These are phyloP conservation scores for Ciconia maguari DNA, from an alignment of 2,113 vertebrate genomes.

Conservation along the genomic window DNA sequence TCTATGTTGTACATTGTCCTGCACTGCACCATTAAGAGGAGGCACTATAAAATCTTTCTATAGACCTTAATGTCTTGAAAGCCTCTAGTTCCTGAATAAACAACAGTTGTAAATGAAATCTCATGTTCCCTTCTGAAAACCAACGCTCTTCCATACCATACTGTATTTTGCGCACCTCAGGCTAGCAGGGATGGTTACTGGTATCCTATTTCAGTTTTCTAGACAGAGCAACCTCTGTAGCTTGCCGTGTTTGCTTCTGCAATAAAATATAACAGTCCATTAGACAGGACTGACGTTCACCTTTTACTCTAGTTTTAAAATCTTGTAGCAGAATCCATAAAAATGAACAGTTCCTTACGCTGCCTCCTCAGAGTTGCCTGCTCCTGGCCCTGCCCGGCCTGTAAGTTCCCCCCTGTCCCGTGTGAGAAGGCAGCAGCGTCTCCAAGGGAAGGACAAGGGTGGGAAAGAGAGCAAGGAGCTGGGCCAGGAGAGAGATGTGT, in stretches of 20 bases:
- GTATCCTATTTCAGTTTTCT: not conserved
- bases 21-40: not conserved
- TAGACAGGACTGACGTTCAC: not conserved
- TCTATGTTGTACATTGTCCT: not conserved
- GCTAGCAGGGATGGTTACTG: not conserved
- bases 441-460: not conserved
- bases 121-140: not conserved
- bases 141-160: fast-evolving
- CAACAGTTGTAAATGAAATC: not conserved
- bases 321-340: not conserved
- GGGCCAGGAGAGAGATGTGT: not conserved
- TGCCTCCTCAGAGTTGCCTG: not conserved
- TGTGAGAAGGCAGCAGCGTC: not conserved
- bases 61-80: not conserved
- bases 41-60: not conserved
- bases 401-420: fast-evolving
- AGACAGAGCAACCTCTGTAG: not conserved
- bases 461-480: not conserved
- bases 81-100: not conserved
- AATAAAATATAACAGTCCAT: not conserved
- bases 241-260: not conserved
- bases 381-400: not conserved
- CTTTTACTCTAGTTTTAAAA: not conserved
- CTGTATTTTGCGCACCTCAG: not conserved
- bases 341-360: not conserved